Evolutionary conservation across 2,888 invertebrate genomes (phyloP), one percentile per base, ranked within the genome.

Genomic region (Papilio gigon): DNA sequence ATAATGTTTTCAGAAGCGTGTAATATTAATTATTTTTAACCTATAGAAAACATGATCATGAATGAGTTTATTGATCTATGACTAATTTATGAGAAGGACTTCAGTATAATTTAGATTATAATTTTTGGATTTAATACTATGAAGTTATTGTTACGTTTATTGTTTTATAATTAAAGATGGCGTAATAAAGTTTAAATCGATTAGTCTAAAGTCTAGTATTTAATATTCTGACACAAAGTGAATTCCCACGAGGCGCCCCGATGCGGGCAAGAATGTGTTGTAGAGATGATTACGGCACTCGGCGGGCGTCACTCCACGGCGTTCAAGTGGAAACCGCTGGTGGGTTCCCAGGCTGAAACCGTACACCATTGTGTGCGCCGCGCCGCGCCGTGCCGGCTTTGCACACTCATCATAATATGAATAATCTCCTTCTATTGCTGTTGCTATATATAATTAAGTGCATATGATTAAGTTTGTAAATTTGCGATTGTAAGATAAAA

Each of bases 261-360:
- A 64, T 68, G 64, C 68, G 64, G 64, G 64, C 35, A 68, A 62
- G 67, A 67, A 68, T 68, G 68, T 58, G n/a, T 27, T 60, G 30
- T 64, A 25, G 30, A 14, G 44, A 53, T 44, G 68, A 62, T 44
- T 44, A 65, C 65, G 68, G 68, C 68, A 68, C 68, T 68, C 60
- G 68, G 53, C 64, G 68, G 27, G 60, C 61, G 44, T 53, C 27
- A 25, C 50, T 20, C 20, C 61, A 40, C 37, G 58, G 44, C 68
- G 65, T 74, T 82, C 80, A 76, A 81, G 81, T 80, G 82, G 81
- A 84, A 84, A 65, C 72, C 62, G 56, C 42, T 47, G 67, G 71
- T 75, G 73, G 74, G 83, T 86, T 88, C 87, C 82, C 87, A 88
- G 76, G 79, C 77, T 83, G 86, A 82, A 85, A 87, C 80, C 74